Conservation (phyloP, 2,888 invertebrate species). For the Limnephilus marmoratus region DNA sequence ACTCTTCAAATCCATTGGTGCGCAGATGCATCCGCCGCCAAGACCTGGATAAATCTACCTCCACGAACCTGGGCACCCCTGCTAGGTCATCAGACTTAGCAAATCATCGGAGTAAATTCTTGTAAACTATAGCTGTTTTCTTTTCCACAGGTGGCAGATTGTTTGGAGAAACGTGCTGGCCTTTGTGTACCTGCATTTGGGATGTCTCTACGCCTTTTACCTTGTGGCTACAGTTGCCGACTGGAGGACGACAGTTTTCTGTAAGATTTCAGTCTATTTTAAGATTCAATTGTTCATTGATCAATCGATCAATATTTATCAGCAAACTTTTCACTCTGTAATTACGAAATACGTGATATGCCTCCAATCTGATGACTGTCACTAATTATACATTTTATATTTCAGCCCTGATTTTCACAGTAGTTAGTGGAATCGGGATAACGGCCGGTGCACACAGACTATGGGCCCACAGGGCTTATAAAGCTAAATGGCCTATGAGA, state of each 20-base stretch:
- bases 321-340: not conserved
- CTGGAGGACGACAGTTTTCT: constrained; percentile 69
- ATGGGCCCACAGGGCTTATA: constrained; percentile 96
- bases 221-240: constrained; percentile 71
- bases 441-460: constrained; percentile 96
- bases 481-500: constrained; percentile 91
- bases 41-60: too few relatives aligned
- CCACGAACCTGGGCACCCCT: too few relatives aligned
- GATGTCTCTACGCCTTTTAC: constrained; percentile 80
- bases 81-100: too few relatives aligned
- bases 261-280: constrained; percentile 68
- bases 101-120: too few relatives aligned
- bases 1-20: too few relatives aligned
- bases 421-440: constrained; percentile 87
- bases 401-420: constrained; percentile 74
- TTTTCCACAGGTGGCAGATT: constrained; percentile 79
- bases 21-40: too few relatives aligned
- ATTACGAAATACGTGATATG: not conserved
- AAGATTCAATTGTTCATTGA: not conserved
- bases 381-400: not conserved
- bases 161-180: constrained; percentile 89
- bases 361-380: not conserved
- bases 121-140: not conserved
- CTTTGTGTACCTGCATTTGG: constrained; percentile 83
- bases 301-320: not conserved